Evolutionary conservation across 2,797 vertebrate species (phyloP).

Genomic region (Chelon labrosus): DNA sequence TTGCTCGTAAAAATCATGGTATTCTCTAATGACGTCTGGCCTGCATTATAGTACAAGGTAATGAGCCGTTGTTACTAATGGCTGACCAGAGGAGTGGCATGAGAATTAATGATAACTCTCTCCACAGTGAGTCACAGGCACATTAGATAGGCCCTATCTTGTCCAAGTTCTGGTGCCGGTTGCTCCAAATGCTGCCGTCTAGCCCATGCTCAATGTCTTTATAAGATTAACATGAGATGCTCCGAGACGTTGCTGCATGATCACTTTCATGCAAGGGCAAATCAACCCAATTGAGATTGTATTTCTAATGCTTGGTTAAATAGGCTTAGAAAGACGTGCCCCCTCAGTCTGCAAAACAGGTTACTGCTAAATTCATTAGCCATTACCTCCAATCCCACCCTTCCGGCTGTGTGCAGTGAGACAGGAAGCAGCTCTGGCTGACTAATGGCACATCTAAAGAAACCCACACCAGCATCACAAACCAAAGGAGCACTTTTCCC

Average conservation of each 20-base stretch:
- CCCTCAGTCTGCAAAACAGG: not conserved
- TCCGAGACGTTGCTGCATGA: not conserved
- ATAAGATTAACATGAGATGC: not conserved
- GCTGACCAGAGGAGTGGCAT: too few species aligned
- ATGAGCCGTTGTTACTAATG: too few species aligned
- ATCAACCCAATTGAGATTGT: too few species aligned
- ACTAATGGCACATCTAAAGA: conserved; percentile 29
- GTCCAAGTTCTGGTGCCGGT: not conserved
- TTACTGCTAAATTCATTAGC: not conserved
- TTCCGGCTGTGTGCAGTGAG: conserved; percentile 43
- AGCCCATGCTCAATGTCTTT: not conserved
- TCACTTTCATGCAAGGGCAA: not conserved
- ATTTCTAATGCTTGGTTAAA: too few species aligned
- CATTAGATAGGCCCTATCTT: not conserved
- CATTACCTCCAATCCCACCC: not conserved
- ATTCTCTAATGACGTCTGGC: too few species aligned
- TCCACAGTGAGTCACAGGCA: too few species aligned
- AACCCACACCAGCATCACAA: not conserved
- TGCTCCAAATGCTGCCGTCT: not conserved
- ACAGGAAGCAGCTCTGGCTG: conserved; percentile 45
- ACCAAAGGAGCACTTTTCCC: not conserved
- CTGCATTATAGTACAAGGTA: too few species aligned
- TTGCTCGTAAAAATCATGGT: too few species aligned
- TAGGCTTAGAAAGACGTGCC: not conserved
- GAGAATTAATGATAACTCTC: too few species aligned